Evolutionary conservation across 1,140 invertebrate genomes (phyloP), one percentile per base, ranked within the genome.

Genomic region (Microplitis demolitor): DNA sequence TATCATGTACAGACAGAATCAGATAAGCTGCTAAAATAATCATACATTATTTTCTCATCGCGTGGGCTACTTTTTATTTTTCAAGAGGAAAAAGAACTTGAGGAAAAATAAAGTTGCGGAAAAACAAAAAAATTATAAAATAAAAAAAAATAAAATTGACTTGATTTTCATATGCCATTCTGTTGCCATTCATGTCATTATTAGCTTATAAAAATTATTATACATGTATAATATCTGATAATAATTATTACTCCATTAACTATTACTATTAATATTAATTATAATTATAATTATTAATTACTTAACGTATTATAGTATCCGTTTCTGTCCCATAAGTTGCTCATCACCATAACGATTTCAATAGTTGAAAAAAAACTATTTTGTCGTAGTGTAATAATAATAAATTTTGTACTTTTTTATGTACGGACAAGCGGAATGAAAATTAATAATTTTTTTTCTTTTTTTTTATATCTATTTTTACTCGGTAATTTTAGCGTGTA

Each of bases 31-130:
- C 6, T 54, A 14, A 31, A 51, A 24, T 66, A 24, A 50, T 66
- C 24, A 6, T 11, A 67, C 31, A 31, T 50, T 66, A 66, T 51
- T 63, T 71, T 67, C 73, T 79, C 62, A 82, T 84, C 8, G 77
- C 80, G 73, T 83, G 79, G 79, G 77, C 81, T 67, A 77, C 76
- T 64, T 79, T 58, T 75, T 81, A 71, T 66, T 8, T 11, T 54
- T 66, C 8, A 50, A 31, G 14, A 31, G 16, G 24, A 11, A 45
- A 45, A 45, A 45, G 6, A 39, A 39, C 24, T 24, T 2, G 24
- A 24, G 24, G 8, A 39, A 39, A 39, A 39, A 45, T 9, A 45
- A 45, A 39, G 39, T 45, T 24, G 24, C 0, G 24, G 8, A 39
- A 39, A 39, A 39, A 45, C 5, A 45, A 8, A 45, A 45, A 45